phyloP scores from a whole-genome alignment of 2,797 vertebrate species.

The Lithobates sylvaticus region DNA sequence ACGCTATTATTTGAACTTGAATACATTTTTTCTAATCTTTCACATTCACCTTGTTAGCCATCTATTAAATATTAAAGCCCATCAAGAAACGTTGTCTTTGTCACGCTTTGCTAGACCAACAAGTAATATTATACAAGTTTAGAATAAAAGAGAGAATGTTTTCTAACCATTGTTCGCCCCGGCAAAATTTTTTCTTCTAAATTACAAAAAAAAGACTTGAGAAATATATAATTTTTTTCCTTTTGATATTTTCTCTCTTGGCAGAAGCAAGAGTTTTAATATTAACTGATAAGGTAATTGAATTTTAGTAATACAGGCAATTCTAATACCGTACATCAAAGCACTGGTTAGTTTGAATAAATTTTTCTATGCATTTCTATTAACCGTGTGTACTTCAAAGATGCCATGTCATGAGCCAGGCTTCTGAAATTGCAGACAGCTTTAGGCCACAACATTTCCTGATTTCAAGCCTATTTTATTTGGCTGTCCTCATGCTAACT shows the following conservation, averaged over 20 bases:
- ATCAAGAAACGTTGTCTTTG: neutral
- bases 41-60: too few species aligned
- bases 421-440: constrained; percentile 58
- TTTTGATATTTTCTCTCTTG: constrained; percentile 48
- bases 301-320: constrained; percentile 63
- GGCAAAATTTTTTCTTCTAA: constrained; percentile 20
- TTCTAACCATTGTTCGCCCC: constrained; percentile 44
- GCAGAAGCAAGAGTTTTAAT: constrained; percentile 50
- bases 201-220: constrained; percentile 39
- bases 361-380: constrained; percentile 55
- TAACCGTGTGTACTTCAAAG: constrained; percentile 57
- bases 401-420: constrained; percentile 59
- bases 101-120: neutral
- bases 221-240: constrained; percentile 47
- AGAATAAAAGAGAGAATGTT: constrained; percentile 20
- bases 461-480: constrained; percentile 53
- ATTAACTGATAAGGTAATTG: constrained; percentile 62
- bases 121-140: constrained; percentile 7
- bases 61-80: neutral
- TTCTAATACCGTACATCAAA: constrained; percentile 55
- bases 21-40: too few species aligned
- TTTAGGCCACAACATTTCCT: constrained; percentile 59
- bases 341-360: constrained; percentile 34
- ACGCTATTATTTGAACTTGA: too few species aligned
- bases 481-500: constrained; percentile 54